Base-by-base conservation (phyloP, 2,888 invertebrate genomes). In the Deilephila elpenor region DNA sequence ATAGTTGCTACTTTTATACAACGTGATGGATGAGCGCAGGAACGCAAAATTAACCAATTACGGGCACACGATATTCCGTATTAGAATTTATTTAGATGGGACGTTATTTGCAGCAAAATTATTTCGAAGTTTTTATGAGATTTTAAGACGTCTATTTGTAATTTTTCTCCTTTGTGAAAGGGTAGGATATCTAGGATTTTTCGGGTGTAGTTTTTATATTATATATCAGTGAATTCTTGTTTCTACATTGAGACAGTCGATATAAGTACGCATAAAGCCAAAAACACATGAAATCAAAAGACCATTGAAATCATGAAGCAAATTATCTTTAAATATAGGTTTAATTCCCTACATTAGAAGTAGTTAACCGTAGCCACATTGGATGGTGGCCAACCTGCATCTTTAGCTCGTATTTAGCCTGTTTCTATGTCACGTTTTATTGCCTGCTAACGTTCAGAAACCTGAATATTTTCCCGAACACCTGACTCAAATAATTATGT, bases 401-500 rank as follows among this genome's bases (percentile, higher is more conserved):
- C 61, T 60, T 61, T 61, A 53, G 53, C 56, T 64, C 34, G 64
- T 37, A 14, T 59, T 71, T 71, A 71, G 56, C 71, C 34, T 67
- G 72, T 73, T 73, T 51, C 72, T 67, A 73, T 67, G 72, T 32
- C 67, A 73, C 72, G 72, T 73, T 67, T 62, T 37, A 67, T 59
- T 19, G 59, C 25, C 29, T 20, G 64, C 44, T 20, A 25, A 25
- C 44, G 67, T 51, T 25, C 25, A 67, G 44, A 44, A 67, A 67
- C 25, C 25, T 67, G 25, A 67, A 67, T 67, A 51, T 51, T 67
- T 64, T 51, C 67, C 51, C 17, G 51, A 67, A 51, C 17, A 67
- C 67, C 51, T 67, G 44, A 17, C 20, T 67, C 6, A 25, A 51
- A 17, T 37, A 67, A 67, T 37, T 20, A 64, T 19, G 20, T 25